These are phyloP conservation scores for Chrysolina oricalcia DNA, from an alignment of 2,888 invertebrate genomes.

Conservation along the genomic window DNA sequence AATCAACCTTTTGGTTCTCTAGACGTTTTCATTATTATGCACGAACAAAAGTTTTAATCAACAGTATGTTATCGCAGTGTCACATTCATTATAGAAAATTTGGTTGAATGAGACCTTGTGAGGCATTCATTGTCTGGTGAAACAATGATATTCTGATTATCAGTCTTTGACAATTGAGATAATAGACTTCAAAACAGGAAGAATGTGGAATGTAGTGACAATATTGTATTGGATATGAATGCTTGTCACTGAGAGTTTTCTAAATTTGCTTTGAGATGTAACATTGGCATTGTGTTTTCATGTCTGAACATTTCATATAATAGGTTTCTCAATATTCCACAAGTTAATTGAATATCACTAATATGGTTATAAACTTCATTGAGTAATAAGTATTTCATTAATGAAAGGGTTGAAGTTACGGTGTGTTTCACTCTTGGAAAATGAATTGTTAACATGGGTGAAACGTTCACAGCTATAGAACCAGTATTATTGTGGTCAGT, in stretches of 20 bases:
- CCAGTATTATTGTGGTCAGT: too few relatives aligned
- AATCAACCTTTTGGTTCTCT: not conserved
- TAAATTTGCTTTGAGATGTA: not conserved
- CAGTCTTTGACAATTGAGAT: not conserved
- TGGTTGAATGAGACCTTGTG: not conserved
- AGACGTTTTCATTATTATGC: not conserved
- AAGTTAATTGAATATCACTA: not conserved
- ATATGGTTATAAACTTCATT: not conserved
- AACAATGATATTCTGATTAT: slow-evolving; percentile 4
- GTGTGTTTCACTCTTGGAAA: too few relatives aligned
- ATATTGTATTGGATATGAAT: not conserved
- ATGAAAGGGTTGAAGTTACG: too few relatives aligned
- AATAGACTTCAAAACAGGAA: not conserved
- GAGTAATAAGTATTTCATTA: too few relatives aligned
- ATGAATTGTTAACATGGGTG: too few relatives aligned
- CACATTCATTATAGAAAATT: not conserved
- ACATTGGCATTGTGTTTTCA: not conserved
- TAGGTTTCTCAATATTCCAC: not conserved
- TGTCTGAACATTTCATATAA: not conserved
- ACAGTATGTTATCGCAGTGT: not conserved
- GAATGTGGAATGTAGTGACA: not conserved
- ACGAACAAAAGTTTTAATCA: not conserved
- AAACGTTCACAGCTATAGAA: too few relatives aligned
- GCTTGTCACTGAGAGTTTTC: not conserved
- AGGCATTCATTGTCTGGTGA: not conserved